These are phyloP conservation scores for Falco peregrinus DNA, from an alignment of 2,797 vertebrate genomes.

Conservation along the genomic window DNA sequence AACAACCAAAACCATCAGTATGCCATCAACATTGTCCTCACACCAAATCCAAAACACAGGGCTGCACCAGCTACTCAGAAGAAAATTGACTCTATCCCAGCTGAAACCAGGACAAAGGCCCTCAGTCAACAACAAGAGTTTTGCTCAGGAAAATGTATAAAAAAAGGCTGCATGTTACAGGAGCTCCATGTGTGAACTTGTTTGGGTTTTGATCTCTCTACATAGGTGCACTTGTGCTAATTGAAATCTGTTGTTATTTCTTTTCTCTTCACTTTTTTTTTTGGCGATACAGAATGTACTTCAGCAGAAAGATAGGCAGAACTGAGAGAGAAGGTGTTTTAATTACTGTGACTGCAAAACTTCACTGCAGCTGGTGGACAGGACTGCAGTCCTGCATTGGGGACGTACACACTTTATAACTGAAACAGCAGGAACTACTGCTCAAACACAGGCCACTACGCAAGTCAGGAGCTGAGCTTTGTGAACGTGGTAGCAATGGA, in stretches of 20 bases:
- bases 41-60: too few relatives aligned
- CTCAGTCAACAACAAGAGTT: background rate
- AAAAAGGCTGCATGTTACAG: background rate
- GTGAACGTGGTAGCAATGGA: accelerated
- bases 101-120: too few relatives aligned
- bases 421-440: background rate
- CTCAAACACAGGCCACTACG: background rate
- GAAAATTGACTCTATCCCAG: too few relatives aligned
- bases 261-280: background rate
- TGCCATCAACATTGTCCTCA: too few relatives aligned
- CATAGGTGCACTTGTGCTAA: background rate
- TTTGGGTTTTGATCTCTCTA: background rate
- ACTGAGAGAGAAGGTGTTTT: background rate
- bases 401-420: accelerated
- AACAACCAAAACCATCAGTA: too few relatives aligned
- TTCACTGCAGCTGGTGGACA: background rate
- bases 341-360: background rate
- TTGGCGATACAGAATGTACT: background rate
- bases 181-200: background rate
- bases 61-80: too few relatives aligned
- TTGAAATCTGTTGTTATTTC: background rate
- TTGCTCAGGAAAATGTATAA: background rate
- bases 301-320: background rate
- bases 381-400: accelerated
- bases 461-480: background rate